A percentile compares a stretch with the other conserved stretches of the same genome.
These are phyloP conservation scores for Cygnus olor DNA, from an alignment of 2,797 vertebrate species.

Conservation along the genomic window DNA sequence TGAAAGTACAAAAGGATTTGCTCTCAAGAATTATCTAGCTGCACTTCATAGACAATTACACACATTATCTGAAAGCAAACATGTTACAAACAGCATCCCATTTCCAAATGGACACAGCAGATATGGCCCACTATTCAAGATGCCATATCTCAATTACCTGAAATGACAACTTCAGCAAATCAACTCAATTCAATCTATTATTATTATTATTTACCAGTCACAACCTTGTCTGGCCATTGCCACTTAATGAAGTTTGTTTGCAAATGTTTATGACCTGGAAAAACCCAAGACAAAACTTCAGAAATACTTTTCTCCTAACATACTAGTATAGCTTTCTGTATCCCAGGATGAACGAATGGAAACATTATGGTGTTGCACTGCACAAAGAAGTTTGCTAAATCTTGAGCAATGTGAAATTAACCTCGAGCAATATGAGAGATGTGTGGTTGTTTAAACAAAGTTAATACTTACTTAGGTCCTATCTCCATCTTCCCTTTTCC, in stretches of 20 bases:
- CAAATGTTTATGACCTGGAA: neutral
- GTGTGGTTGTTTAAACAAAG: neutral
- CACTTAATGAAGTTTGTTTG: neutral
- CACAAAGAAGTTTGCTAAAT: neutral
- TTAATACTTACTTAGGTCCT: neutral
- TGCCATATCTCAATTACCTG: conserved; percentile 63
- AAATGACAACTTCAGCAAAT: conserved; percentile 62
- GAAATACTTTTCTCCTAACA: no score
- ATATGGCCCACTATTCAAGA: conserved; percentile 49
- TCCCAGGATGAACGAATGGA: neutral
- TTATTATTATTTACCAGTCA: conserved; percentile 23
- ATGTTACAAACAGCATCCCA: conserved; percentile 34
- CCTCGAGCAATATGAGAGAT: neutral
- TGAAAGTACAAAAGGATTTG: conserved; percentile 48
- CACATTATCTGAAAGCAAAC: conserved; percentile 69
- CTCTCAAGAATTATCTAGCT: conserved; percentile 56
- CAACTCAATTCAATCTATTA: conserved; percentile 48
- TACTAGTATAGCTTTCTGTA: neutral
- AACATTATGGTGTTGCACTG: neutral
- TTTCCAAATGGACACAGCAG: conserved; percentile 61
- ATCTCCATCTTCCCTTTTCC: neutral
- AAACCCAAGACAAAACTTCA: neutral
- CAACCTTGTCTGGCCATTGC: conserved; percentile 20
- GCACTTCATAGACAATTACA: conserved; percentile 75
- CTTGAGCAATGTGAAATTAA: neutral